These are phyloP conservation scores for Ivindomyrus marchei DNA, from an alignment of 2,113 vertebrate genomes.

Conservation along the genomic window DNA sequence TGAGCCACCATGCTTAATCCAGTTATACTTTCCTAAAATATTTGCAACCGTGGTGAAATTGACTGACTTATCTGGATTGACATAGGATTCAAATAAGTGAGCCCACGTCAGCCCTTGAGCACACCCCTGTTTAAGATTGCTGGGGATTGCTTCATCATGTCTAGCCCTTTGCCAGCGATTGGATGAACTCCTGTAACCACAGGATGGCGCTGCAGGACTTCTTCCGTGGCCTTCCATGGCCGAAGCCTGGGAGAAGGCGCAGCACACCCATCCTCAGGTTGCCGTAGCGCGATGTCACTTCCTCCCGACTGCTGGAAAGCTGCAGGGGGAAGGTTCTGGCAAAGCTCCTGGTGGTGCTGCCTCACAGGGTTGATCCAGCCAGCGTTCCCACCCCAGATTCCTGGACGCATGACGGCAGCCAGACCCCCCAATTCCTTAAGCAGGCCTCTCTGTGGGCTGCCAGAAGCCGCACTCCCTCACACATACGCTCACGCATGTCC, in stretches of 20 bases:
- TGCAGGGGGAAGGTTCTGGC: constrained; percentile 39
- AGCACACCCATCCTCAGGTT: constrained; percentile 42
- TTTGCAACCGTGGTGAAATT: neutral
- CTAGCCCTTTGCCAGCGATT: neutral
- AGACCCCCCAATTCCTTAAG: constrained; percentile 47
- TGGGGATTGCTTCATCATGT: neutral
- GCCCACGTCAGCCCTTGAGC: neutral
- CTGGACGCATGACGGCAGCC: constrained; percentile 63
- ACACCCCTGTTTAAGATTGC: neutral
- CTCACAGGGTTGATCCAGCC: constrained; percentile 57
- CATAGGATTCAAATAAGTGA: neutral
- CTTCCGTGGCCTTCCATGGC: neutral
- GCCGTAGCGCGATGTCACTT: constrained; percentile 53
- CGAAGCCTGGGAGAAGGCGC: neutral
- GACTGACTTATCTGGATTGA: neutral
- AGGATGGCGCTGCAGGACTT: constrained; percentile 34
- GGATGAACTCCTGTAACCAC: constrained; percentile 30
- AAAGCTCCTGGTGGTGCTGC: constrained; percentile 45
- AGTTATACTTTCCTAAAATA: neutral
- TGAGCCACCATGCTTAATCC: neutral
- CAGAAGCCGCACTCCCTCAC: neutral
- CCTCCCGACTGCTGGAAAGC: constrained; percentile 44
- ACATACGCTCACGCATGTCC: neutral
- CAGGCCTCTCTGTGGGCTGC: constrained; percentile 40
- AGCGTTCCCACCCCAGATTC: constrained; percentile 66